Base-by-base conservation (phyloP, 2,888 invertebrate species). In the Trissolcus japonicus region DNA sequence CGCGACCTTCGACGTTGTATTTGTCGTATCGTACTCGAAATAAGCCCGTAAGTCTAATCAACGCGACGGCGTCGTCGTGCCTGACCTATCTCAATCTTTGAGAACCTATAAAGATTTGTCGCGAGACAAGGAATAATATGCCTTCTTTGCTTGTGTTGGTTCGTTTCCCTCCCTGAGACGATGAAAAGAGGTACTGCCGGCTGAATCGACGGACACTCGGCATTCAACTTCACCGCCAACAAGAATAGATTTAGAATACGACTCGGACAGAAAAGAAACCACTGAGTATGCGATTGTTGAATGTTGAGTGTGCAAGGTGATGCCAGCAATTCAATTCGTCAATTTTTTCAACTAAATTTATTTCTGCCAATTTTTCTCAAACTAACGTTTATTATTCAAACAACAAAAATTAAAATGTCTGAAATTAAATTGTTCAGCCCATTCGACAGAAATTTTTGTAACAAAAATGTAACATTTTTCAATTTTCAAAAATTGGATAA, bases 41-140 rank as follows among this genome's bases (percentile, higher is more conserved):
- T 76, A 71, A 71, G 66, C 67, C 67, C 57, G 68, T 54, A 59
- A 40, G 67, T 77, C 76, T 77, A 77, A 77, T 77, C 72, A 77
- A 71, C 63, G 68, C 68, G 65, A 46, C 73, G 63, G 46, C 73
- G 69, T 61, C 57, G 69, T 65, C 57, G 73, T 59, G 61, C 78
- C 72, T 78, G 78, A 79, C 75, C 75, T 76, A 79, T 79, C 79
- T 76, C 76, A 79, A 79, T 79, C 72, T 74, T 55, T 46, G 43
- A 59, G 67, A 74, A 63, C 59, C 74, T 76, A 69, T 65, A 65
- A 73, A 69, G 76, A 79, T 79, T 76, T 76, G 73, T 79, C 74
- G 67, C 62, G 66, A 73, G 76, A 76, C 79, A 73, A 76, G 69
- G 67, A 76, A 65, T 69, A 65, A 75, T 69, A 65, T 50, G 56